These are phyloP conservation scores for Crossocerus cetratus DNA, from an alignment of 2,888 invertebrate species.

Conservation along the genomic window DNA sequence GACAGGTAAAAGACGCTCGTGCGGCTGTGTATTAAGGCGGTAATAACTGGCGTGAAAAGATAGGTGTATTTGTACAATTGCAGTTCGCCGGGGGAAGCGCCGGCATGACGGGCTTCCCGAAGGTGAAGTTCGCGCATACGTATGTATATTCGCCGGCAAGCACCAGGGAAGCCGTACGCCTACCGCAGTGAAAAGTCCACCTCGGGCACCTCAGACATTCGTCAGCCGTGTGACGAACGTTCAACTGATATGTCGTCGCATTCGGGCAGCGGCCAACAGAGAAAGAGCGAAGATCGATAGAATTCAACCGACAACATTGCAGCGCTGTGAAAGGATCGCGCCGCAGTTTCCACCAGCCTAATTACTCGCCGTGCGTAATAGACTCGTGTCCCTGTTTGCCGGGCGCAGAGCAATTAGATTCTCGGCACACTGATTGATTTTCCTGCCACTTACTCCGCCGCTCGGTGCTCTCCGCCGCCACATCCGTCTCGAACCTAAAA, in stretches of 20 bases:
- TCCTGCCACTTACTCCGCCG: constrained; percentile 15
- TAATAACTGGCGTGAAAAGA: too few species aligned
- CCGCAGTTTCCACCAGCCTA: background rate
- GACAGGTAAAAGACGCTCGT: background rate
- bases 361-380: constrained; percentile 33
- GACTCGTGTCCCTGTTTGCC: constrained; percentile 35
- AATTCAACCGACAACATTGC: background rate
- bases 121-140: too few species aligned
- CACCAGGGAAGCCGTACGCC: too few species aligned
- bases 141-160: too few species aligned
- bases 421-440: constrained; percentile 34
- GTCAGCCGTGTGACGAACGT: background rate
- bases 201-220: background rate
- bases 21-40: too few species aligned
- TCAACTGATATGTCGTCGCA: too few species aligned
- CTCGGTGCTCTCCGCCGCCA: background rate
- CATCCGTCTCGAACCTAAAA: background rate
- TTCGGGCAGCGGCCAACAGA: too few species aligned
- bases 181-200: too few species aligned
- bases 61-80: too few species aligned
- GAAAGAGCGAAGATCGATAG: too few species aligned
- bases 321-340: background rate
- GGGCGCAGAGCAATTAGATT: constrained; percentile 24
- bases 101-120: too few species aligned
- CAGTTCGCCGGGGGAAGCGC: too few species aligned